phyloP scores from a whole-genome alignment of 1,140 invertebrate species.

The Branchinecta lynchi region DNA sequence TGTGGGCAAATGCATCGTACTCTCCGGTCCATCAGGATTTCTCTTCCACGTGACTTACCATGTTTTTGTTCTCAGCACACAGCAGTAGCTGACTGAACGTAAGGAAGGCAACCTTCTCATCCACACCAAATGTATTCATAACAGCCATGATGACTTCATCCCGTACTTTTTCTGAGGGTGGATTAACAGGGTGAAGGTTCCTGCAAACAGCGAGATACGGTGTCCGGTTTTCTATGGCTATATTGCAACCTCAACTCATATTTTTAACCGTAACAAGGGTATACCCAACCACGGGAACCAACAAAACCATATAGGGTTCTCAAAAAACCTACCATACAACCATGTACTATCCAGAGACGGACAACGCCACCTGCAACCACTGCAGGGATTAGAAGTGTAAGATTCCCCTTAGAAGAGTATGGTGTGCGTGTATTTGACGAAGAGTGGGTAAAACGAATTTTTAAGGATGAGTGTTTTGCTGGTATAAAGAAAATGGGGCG shows the following conservation, averaged over 20 bases:
- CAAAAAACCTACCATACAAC: no score
- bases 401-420: no score
- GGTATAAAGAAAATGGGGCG: no score
- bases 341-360: no score
- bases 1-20: conserved; percentile 31
- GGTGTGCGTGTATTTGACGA: no score
- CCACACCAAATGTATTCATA: conserved; percentile 76
- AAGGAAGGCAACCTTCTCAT: conserved; percentile 61
- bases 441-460: no score
- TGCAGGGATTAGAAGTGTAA: no score
- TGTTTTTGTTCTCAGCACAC: conserved; percentile 74
- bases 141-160: conserved; percentile 77
- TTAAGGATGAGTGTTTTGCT: no score
- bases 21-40: conserved; percentile 47
- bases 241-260: conserved; percentile 11
- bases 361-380: no score
- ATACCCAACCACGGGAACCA: no score
- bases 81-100: conserved; percentile 76
- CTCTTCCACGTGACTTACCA: conserved; percentile 43
- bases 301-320: no score
- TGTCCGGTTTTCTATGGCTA: conserved; percentile 52
- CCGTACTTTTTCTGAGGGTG: conserved; percentile 48
- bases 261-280: background rate
- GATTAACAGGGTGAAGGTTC: no score
- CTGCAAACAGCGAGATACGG: conserved; percentile 45